Conservation (phyloP, 2,888 invertebrate genomes). For the Mechanitis mazaeus region DNA sequence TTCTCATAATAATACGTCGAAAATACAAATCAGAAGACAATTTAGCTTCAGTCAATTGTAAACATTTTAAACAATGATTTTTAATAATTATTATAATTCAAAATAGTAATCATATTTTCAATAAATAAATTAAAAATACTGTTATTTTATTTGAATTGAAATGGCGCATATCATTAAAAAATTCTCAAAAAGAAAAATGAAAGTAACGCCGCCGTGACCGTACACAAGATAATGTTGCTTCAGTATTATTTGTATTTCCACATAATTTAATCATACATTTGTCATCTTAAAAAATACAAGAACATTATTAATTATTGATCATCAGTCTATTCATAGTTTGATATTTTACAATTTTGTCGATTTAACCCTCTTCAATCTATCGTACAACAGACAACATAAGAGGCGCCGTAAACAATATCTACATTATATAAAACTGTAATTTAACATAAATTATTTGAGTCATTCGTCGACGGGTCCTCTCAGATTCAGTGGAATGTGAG, state of each 20-base stretch:
- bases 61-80: conserved; percentile 58
- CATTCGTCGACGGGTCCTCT: conserved; percentile 39
- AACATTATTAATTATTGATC: conserved; percentile 66
- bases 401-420: conserved; percentile 58
- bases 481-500: conserved; percentile 39
- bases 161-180: conserved; percentile 35
- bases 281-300: conserved; percentile 75
- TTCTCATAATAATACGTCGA: conserved; percentile 51
- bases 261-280: conserved; percentile 73
- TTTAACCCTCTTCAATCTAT: conserved; percentile 63
- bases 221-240: conserved; percentile 61
- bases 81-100: conserved; percentile 55
- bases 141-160: conserved; percentile 60
- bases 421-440: conserved; percentile 60
- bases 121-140: conserved; percentile 72
- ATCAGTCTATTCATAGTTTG: conserved; percentile 75
- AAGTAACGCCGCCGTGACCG: conserved; percentile 62
- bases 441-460: conserved; percentile 60
- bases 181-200: conserved; percentile 73
- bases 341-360: conserved; percentile 75
- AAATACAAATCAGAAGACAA: conserved; percentile 60
- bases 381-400: conserved; percentile 70
- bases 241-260: conserved; percentile 53
- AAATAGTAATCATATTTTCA: conserved; percentile 55
- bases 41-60: conserved; percentile 70